Evolutionary conservation across 2,797 vertebrate species (phyloP), one percentile per base, ranked within the genome.

Genomic region (Loriculus beryllinus): DNA sequence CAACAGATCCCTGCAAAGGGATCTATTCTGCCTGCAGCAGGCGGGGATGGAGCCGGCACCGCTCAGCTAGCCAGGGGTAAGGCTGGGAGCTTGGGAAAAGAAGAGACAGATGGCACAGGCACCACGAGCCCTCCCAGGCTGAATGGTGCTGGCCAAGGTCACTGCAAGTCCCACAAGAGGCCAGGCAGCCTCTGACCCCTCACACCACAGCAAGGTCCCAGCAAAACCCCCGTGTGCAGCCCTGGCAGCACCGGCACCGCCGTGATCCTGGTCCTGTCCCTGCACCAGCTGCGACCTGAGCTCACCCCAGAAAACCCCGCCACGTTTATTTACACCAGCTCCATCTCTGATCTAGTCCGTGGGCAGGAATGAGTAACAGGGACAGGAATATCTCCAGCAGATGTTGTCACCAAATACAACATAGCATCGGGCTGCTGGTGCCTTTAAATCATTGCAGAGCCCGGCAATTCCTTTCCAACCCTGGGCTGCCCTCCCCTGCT

Each of bases 351-450:
- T 37, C 90, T 82, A 79, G 17, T 90, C 83, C 11, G 35, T 83
- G 81, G 93, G 92, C 92, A 90, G 93, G 68, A 88, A 65, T 92
- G 92, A 96, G 78, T 94, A 96, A 95, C 71, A 74, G 88, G 60
- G 83, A 88, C 86, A 79, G 88, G 81, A 96, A 82, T 90, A 95
- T 80, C 86, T 93, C 1, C 0, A 92, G 90, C 90, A 93, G 90
- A 92, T 91, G 86, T 77, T 90, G 88, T 86, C 95, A 95, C 91
- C 78, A 48, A 92, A 71, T 33, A 88, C 88, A 93, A 92, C 84
- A 31, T 13, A 76, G 69, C 43, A 4, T 62, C 88, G 70, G 81
- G 81, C 78, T 95, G 75, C 88, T 68, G 70, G 51, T 20, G 42
- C 45, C 77, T 79, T 74, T 51, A 94, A 82, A 80, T 79, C 82